Evolutionary conservation across 92 coral and sea anemone species (phyloP).

Genomic region (Pocillopora meandrina): DNA sequence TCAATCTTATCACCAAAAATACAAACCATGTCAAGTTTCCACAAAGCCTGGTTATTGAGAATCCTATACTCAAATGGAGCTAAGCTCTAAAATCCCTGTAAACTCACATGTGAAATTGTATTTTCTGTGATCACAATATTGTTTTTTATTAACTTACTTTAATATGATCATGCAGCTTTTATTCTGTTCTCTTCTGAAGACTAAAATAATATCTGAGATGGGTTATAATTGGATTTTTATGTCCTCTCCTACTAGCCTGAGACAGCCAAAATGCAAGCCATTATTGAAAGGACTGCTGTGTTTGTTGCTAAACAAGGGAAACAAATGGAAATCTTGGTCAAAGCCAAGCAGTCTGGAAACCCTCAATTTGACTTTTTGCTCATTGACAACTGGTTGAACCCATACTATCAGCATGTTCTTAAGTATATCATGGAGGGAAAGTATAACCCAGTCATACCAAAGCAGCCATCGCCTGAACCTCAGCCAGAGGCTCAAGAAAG

Average conservation of each 20-base stretch:
- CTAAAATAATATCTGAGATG: not conserved
- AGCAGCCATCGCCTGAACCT: constrained; percentile 55
- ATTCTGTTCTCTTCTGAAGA: not conserved
- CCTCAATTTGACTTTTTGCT: constrained; percentile 96
- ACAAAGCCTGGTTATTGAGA: not conserved
- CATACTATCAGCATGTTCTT: constrained; percentile 90
- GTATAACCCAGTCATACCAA: constrained; percentile 63
- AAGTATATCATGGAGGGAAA: constrained; percentile 72
- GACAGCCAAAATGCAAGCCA: constrained; percentile 92
- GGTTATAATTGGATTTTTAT: not conserved
- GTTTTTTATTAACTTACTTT: not conserved
- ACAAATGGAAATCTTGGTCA: constrained; percentile 97
- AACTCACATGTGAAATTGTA: not conserved
- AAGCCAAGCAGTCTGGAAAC: constrained; percentile 99
- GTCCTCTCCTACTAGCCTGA: constrained; percentile 68
- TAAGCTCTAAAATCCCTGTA: not conserved
- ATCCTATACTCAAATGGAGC: not conserved
- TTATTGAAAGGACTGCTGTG: constrained; percentile 93
- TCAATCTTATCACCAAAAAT: not conserved
- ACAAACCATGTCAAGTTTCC: not conserved
- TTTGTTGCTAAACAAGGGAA: constrained; percentile 93
- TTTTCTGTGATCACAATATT: not conserved
- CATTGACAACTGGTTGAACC: constrained; percentile 93
- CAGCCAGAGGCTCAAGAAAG: constrained; percentile 55
- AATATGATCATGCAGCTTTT: not conserved